These are phyloP conservation scores for Centropristis striata DNA, from an alignment of 2,113 vertebrate genomes.

Conservation along the genomic window DNA sequence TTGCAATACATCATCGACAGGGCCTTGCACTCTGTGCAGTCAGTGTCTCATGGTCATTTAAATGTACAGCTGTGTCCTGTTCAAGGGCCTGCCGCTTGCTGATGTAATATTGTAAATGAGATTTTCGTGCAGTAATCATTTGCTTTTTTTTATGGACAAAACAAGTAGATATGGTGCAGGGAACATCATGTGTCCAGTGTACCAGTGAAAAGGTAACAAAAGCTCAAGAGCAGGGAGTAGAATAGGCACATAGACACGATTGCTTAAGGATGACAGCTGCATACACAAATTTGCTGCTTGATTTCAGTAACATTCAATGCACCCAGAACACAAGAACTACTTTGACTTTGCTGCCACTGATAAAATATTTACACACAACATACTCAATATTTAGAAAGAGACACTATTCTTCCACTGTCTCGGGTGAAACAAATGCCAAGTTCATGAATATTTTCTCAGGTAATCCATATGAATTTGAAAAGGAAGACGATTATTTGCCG, in stretches of 20 bases:
- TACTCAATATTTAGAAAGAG: constrained; percentile 43
- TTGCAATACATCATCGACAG: no score
- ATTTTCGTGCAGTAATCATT: not conserved
- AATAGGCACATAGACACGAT: constrained; percentile 30
- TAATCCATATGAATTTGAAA: constrained; percentile 49
- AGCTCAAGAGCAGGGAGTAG: constrained; percentile 27
- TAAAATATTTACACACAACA: constrained; percentile 50
- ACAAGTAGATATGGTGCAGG: constrained; percentile 10
- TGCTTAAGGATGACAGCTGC: constrained; percentile 9
- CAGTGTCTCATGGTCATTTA: no score
- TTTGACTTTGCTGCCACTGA: constrained; percentile 16
- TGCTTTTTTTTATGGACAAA: constrained; percentile 2
- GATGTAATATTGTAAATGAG: no score
- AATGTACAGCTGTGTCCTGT: no score
- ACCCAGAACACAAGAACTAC: constrained; percentile 1
- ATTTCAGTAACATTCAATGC: constrained; percentile 14
- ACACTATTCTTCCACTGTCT: constrained; percentile 18
- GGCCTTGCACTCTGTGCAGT: no score
- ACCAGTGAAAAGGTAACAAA: constrained; percentile 45
- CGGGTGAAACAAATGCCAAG: constrained; percentile 22
- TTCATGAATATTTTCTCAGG: constrained; percentile 52
- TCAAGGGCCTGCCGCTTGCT: no score
- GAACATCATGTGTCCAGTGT: constrained; percentile 40
- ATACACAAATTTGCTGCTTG: constrained; percentile 11
- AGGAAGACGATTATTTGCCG: not conserved